These are phyloP conservation scores for Stegostoma tigrinum DNA, from an alignment of 2,113 vertebrate genomes.

Conservation along the genomic window DNA sequence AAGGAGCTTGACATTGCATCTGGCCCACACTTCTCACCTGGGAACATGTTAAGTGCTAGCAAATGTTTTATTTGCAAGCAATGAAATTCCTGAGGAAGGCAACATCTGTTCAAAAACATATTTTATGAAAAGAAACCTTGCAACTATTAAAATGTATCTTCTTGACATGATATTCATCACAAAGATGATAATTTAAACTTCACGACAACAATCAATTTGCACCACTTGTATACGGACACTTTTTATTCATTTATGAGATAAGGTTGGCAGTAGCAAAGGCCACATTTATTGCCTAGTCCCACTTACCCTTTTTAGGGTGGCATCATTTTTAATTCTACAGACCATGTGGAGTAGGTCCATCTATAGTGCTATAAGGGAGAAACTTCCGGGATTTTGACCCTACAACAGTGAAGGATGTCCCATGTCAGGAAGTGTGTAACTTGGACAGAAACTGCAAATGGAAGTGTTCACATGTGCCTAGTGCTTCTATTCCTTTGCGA, in stretches of 20 bases:
- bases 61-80: not conserved
- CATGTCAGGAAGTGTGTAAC: too few relatives aligned
- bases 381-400: too few relatives aligned
- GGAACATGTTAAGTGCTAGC: not conserved
- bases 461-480: too few relatives aligned
- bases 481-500: too few relatives aligned
- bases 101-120: not conserved
- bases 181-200: not conserved
- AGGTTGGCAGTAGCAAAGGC: too few relatives aligned
- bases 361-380: too few relatives aligned
- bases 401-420: too few relatives aligned
- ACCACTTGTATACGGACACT: not conserved
- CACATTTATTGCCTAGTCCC: not conserved
- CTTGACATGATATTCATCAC: not conserved
- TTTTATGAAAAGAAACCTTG: not conserved
- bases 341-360: not conserved
- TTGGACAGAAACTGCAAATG: too few relatives aligned
- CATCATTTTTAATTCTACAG: not conserved
- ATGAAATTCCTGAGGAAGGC: not conserved
- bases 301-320: not conserved
- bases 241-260: not conserved
- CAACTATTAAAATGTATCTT: not conserved
- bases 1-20: not conserved
- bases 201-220: not conserved
- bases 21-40: not conserved